Percentiles rank a stretch among this genome's conserved stretches.
Conservation (phyloP, 1,140 invertebrate genomes). For the Battus philenor region DNA sequence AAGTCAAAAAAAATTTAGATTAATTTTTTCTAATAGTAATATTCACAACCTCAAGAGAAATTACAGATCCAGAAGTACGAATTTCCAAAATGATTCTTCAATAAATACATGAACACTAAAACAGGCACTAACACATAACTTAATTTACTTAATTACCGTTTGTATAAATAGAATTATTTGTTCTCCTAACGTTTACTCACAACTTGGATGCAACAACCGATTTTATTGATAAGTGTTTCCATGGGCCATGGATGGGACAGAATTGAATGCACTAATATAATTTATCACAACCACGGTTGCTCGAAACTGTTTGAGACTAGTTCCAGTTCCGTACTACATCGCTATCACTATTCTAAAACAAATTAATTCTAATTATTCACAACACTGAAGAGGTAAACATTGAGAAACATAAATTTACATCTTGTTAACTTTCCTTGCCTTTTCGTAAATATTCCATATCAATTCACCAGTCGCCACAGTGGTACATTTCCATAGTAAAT, state of each 20-base stretch:
- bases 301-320: conserved; percentile 30
- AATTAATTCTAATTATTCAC: conserved; percentile 56
- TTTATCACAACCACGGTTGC: conserved; percentile 58
- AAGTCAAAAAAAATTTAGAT: too few species aligned
- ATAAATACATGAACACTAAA: conserved; percentile 36
- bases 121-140: conserved; percentile 31
- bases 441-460: conserved; percentile 32
- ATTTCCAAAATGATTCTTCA: conserved; percentile 17
- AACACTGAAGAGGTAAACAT: conserved; percentile 73
- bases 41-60: conserved; percentile 62
- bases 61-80: conserved; percentile 29
- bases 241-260: conserved; percentile 21
- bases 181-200: conserved; percentile 49
- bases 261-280: conserved; percentile 32
- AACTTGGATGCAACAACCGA: conserved; percentile 60
- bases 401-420: conserved; percentile 49
- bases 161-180: conserved; percentile 49
- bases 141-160: conserved; percentile 28
- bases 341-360: conserved; percentile 32
- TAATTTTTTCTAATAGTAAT: conserved; percentile 51
- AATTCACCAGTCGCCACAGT: conserved; percentile 41
- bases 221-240: conserved; percentile 47
- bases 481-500: conserved; percentile 35
- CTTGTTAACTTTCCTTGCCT: conserved; percentile 37
- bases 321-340: conserved; percentile 37